Percentiles rank a stretch among this genome's conserved stretches.
These are phyloP conservation scores for Philopotamus ludificatus DNA, from an alignment of 1,140 invertebrate species.

Conservation along the genomic window DNA sequence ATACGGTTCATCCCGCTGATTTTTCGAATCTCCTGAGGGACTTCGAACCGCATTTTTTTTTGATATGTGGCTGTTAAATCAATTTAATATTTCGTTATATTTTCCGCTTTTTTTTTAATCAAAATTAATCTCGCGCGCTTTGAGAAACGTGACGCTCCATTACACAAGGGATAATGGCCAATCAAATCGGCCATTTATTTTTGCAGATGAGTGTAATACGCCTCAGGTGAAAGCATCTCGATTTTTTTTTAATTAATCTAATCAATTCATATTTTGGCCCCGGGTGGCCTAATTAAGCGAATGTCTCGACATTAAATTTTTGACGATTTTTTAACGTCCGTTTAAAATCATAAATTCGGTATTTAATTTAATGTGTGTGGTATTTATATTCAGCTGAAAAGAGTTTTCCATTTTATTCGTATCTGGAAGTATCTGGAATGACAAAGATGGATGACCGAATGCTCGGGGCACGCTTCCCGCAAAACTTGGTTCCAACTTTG, in stretches of 20 bases:
- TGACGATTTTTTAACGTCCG: no score
- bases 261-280: conserved; percentile 18
- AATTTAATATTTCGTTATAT: background rate
- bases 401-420: no score
- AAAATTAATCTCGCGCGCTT: background rate
- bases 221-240: background rate
- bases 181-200: conserved; percentile 26
- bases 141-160: background rate
- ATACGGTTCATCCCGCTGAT: background rate
- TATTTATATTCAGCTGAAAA: no score
- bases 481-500: no score
- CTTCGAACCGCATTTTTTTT: background rate
- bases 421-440: no score
- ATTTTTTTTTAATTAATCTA: conserved; percentile 12
- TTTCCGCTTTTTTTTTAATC: background rate
- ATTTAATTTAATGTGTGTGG: no score
- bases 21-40: background rate
- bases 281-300: no score
- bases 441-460: no score
- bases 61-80: background rate
- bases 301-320: no score
- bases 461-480: no score
- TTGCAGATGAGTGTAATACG: conserved; percentile 10
- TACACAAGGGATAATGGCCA: conserved; percentile 23
- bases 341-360: no score